Conservation (phyloP, 1,140 invertebrate genomes). For the Holcopasites calliopsidis region DNA sequence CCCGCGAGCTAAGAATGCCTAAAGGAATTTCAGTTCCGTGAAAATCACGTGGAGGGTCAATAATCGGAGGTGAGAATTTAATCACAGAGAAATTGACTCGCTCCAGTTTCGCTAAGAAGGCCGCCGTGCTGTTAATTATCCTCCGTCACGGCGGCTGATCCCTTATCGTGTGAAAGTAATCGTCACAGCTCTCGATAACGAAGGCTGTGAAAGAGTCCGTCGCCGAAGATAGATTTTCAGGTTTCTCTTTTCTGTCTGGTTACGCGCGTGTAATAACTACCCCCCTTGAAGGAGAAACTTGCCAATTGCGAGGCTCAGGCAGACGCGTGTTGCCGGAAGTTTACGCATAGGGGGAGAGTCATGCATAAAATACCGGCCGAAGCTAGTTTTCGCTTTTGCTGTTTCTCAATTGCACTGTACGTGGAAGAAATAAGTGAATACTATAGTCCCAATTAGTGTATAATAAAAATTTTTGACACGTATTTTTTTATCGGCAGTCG, state of each 20-base stretch:
- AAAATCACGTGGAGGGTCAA: not conserved
- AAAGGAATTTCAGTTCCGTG: too few species aligned
- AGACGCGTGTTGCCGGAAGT: conserved; percentile 38
- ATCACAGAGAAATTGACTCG: conserved; percentile 43
- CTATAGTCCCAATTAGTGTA: too few species aligned
- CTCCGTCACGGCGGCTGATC: conserved; percentile 31
- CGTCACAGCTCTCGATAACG: conserved; percentile 52
- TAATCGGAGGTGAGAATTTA: not conserved
- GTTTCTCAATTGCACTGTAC: too few species aligned
- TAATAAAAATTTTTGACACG: too few species aligned
- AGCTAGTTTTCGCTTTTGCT: too few species aligned
- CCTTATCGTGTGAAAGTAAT: conserved; percentile 55
- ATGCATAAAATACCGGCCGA: too few species aligned
- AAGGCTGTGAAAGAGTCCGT: conserved; percentile 17
- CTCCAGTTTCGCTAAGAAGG: conserved; percentile 44
- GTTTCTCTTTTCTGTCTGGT: conserved; percentile 42
- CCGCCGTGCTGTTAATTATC: conserved; percentile 32
- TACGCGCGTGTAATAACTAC: conserved; percentile 28
- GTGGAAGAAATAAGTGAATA: too few species aligned
- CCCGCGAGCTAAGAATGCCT: too few species aligned
- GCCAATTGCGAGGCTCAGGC: conserved; percentile 28
- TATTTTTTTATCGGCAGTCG: too few species aligned
- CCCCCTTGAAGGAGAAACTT: conserved; percentile 48
- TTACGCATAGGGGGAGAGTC: too few species aligned
- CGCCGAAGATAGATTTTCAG: conserved; percentile 41